Base-by-base conservation (phyloP, 35 echinoderm and acorn worm species). In the Chiridota heheva region DNA sequence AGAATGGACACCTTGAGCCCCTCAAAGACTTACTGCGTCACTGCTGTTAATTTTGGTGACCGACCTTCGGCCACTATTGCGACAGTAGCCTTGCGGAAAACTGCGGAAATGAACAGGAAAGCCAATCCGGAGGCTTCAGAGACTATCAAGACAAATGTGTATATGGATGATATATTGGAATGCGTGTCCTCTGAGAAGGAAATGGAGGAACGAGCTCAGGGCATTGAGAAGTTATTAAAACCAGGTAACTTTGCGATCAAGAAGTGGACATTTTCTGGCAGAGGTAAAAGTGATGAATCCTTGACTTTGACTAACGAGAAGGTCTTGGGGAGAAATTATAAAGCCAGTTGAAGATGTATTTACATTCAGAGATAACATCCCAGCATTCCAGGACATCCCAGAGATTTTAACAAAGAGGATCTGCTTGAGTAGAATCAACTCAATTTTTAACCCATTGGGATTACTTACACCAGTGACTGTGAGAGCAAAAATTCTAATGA, bases 21-120 rank as follows among this genome's bases (percentile, higher is more conserved):
- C 16, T 57, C 75, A 40, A 60, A 79, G 35, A 61, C 55, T 5
- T 79, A 79, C 35, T 79, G 71, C 51, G 63, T 78, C 15, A 87
- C 60, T 25, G 84, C 59, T 7, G 68, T 85, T 5, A 85, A 73
- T 29, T 74, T 85, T 72, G 82, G 82, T 43, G 84, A 87, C 58
- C n/a, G 40, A 18, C 84, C 84, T 24, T 77, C 84, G 17, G 72
- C 72, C 3, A 38, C 84, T 1, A 87, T 78, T 42, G 75, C 72
- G 2, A 77, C 40, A 4, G 73, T 68, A n/a, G 84, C 73, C 34
- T 53, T 87, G 43, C 64, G 63, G 36, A 77, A 78, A 37, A 85
- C 82, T 5, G 82, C 82, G 15, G 81, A 84, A 30, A 28, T 1
- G 31, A 26, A 40, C 8, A 36, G 20, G 53, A 28, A 16, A 45